These are phyloP conservation scores for Sesamia inferens DNA, from an alignment of 2,888 invertebrate genomes.

Conservation along the genomic window DNA sequence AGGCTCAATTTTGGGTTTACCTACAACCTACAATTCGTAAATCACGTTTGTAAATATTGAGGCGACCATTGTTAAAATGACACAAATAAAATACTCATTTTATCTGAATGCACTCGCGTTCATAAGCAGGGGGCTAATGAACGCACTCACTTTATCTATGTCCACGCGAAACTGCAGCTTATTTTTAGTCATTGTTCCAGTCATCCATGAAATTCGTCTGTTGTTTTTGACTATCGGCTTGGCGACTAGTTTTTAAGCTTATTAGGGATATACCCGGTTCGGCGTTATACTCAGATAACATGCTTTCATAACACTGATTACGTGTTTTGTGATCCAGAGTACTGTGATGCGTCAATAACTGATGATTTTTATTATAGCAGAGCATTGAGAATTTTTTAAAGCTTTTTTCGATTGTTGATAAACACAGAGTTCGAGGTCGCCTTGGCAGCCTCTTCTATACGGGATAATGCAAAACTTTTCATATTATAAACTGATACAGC, in stretches of 20 bases:
- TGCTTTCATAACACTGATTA: neutral
- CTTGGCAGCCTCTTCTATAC: neutral
- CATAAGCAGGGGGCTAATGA: neutral
- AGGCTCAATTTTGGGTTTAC: no score
- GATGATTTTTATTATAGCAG: neutral
- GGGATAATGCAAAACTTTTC: neutral
- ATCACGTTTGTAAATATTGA: no score
- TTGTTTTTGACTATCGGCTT: neutral
- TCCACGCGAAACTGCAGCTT: neutral
- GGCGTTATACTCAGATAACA: no score
- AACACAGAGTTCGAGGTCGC: neutral
- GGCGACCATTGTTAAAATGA: no score
- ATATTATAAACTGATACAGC: neutral
- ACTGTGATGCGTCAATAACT: neutral
- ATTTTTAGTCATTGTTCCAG: neutral
- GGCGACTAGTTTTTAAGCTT: neutral
- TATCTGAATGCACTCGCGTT: no score
- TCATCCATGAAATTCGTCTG: neutral
- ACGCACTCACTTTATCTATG: neutral
- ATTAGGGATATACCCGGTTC: no score
- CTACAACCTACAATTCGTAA: no score
- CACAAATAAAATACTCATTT: no score
- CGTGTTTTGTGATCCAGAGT: constrained; percentile 13
- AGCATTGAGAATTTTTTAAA: neutral
- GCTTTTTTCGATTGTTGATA: neutral